Evolutionary conservation across 2,113 vertebrate genomes (phyloP).

Genomic region (Polyodon spathula): DNA sequence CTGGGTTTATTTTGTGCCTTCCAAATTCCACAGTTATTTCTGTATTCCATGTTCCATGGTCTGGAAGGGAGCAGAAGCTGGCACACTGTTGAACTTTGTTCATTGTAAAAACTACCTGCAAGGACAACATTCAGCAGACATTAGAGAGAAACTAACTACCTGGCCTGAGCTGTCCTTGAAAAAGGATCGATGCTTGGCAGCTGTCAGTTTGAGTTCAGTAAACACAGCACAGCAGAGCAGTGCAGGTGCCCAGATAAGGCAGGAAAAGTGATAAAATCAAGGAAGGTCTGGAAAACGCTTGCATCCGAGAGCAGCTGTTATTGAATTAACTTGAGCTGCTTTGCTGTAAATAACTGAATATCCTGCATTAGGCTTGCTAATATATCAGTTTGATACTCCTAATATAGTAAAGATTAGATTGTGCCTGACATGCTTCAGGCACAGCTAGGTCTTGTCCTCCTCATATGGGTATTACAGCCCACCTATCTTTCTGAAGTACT

Average conservation of each 20-base stretch:
- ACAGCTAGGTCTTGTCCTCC: no score
- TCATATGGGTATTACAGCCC: no score
- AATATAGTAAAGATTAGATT: constrained; percentile 21
- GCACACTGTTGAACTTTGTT: no score
- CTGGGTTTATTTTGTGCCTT: no score
- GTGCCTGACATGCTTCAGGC: constrained; percentile 5
- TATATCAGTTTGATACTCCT: constrained; percentile 19
- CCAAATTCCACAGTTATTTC: no score
- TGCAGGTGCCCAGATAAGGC: constrained; percentile 19
- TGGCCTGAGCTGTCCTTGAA: not conserved
- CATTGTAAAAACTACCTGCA: no score
- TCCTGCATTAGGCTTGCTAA: constrained; percentile 21
- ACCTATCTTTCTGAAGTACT: no score
- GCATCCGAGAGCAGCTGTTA: constrained; percentile 21
- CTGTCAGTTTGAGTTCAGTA: constrained; percentile 16
- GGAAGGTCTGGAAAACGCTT: constrained; percentile 9
- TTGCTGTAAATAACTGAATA: constrained; percentile 8
- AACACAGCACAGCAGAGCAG: constrained; percentile 6
- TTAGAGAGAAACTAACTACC: not conserved
- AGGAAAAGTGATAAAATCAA: constrained; percentile 25
- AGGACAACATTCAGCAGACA: not conserved
- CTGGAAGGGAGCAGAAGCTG: no score
- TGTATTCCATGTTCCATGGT: no score
- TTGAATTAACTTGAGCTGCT: constrained; percentile 28
- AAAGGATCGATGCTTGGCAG: constrained; percentile 1